Evolutionary conservation across 2,888 invertebrate genomes (phyloP).

Genomic region (Athalia cordata): DNA sequence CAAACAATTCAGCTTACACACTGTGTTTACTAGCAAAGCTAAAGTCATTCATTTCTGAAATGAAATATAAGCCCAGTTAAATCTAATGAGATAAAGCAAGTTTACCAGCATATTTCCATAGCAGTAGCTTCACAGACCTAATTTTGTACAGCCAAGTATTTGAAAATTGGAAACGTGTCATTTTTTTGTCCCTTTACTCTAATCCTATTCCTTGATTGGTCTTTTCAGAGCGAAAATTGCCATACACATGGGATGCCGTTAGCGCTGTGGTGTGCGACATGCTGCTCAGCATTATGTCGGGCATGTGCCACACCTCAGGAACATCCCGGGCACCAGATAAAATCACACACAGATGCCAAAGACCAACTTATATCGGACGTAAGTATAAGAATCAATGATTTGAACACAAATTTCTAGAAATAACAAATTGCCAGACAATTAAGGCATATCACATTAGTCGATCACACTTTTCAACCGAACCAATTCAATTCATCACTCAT

Average conservation of each 20-base stretch:
- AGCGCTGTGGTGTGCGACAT: constrained; percentile 83
- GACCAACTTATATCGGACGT: constrained; percentile 80
- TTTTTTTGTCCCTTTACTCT: neutral
- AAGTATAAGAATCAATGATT: constrained; percentile 52
- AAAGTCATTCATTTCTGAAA: neutral
- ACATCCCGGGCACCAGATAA: constrained; percentile 81
- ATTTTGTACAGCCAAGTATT: too few relatives aligned
- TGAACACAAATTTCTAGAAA: too few relatives aligned
- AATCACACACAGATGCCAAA: constrained; percentile 81
- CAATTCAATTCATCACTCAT: too few relatives aligned
- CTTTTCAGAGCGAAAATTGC: constrained; percentile 78
- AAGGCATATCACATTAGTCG: too few relatives aligned
- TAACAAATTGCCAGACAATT: too few relatives aligned
- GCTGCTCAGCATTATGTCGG: constrained; percentile 79
- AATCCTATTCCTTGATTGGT: constrained; percentile 1
- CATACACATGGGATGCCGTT: constrained; percentile 84
- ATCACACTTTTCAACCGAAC: too few relatives aligned
- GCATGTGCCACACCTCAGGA: constrained; percentile 81
- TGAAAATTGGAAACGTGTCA: too few relatives aligned
- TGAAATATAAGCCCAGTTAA: neutral
- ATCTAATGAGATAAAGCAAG: too few relatives aligned
- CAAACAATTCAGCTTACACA: neutral
- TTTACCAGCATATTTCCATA: too few relatives aligned
- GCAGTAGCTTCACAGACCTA: too few relatives aligned
- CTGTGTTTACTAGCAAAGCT: neutral